phyloP scores from a whole-genome alignment of 2,113 vertebrate species.

The rabbit (Oryctolagus cuniculus) region mOryCun1.1 NC_091434.1:89477501-89478000 shows the following conservation, averaged over 20 bases:
- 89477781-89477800: neutral
- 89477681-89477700: neutral
- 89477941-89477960: no score
- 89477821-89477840: neutral
- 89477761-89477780: neutral
- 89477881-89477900: no score
- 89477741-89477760: neutral
- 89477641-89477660: slow-evolving; percentile 16
- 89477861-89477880: no score
- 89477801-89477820: neutral
- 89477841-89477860: neutral
- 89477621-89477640: slow-evolving; percentile 16
- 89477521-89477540: slow-evolving; percentile 21
- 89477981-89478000: no score
- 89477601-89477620: slow-evolving; percentile 25
- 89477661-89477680: neutral
- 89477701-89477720: neutral
- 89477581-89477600: slow-evolving; percentile 20
- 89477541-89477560: slow-evolving; percentile 54
- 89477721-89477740: neutral
- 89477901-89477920: no score
- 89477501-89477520: no score
- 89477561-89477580: neutral
- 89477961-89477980: no score
- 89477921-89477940: no score